Conservation (phyloP, 2,888 invertebrate genomes). For the Drosophila putrida region DNA sequence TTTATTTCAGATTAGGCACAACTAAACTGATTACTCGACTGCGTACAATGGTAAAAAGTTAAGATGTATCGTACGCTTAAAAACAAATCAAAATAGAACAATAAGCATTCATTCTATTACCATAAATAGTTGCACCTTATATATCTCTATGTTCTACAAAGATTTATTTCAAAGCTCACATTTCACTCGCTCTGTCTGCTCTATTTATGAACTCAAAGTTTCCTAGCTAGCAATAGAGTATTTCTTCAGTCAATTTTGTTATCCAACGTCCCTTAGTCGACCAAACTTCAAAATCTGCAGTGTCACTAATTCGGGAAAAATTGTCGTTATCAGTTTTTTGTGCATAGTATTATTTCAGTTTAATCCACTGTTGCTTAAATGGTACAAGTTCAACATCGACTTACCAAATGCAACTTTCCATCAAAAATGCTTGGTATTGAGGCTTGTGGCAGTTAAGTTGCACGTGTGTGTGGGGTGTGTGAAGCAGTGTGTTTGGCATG, state of each 20-base stretch:
- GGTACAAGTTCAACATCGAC: not conserved
- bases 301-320: too few relatives aligned
- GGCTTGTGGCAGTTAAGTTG: slow-evolving; percentile 40
- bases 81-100: not conserved
- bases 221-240: too few relatives aligned
- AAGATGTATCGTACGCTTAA: not conserved
- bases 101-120: not conserved
- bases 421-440: slow-evolving; percentile 43
- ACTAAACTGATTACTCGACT: slow-evolving; percentile 26
- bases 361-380: not conserved
- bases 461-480: slow-evolving; percentile 12
- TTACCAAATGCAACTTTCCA: slow-evolving; percentile 4
- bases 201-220: too few relatives aligned
- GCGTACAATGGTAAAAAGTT: not conserved
- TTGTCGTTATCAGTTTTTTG: not conserved
- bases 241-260: too few relatives aligned
- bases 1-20: slow-evolving; percentile 46
- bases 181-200: too few relatives aligned
- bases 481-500: slow-evolving; percentile 10
- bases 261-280: too few relatives aligned
- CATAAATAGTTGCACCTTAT: not conserved
- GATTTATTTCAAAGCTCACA: too few relatives aligned
- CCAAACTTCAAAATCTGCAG: too few relatives aligned
- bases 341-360: not conserved
- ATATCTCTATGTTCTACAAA: too few relatives aligned